Evolutionary conservation across 2,113 vertebrate genomes (phyloP), one percentile per base, ranked within the genome.

Genomic region (Seriola rivoliana): DNA sequence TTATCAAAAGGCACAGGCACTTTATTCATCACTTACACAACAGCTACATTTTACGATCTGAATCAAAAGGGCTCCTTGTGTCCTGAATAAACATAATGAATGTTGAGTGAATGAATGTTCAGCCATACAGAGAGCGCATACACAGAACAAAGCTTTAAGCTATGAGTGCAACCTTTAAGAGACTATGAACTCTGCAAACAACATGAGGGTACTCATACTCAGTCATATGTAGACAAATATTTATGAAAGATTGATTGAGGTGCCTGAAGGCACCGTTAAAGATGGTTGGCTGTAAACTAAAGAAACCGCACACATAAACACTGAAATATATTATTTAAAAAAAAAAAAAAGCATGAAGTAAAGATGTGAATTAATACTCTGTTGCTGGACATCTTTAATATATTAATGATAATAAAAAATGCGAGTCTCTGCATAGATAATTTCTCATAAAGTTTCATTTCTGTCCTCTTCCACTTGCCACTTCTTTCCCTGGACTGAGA

Each of bases 21-120:
- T 84, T 86, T 68, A 82, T 81, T 80, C 79, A 88, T 76, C 62
- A 60, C 55, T 73, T 46, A 34, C 42, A 80, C 63, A 86, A 87
- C 38, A 52, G 71, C 29, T 4, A 29, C 50, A 62, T 76, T 72
- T 54, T 25, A 66, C n/a, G 25, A 59, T 42, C 57, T 11, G 2
- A 68, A 66, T 81, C 65, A 86, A 73, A 86, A 57, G 17, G 19
- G 50, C 23, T 71, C 67, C 9, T 79, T 74, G 80, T 44, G 32
- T 29, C 11, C 25, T 6, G 11, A 81, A 84, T 72, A 72, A 81
- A 79, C 0, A 12, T 50, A 58, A 84, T 77, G 40, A 44, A 70
- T 76, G 42, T 46, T 29, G 29, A 29, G 29, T 29, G 29, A 29
- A 29, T 29, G 29, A 29, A 36, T 25, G 40, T 80, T 79, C 75